A percentile compares a stretch with the other conserved stretches of the same genome.
Evolutionary conservation across 2,888 invertebrate genomes (phyloP).

Genomic region (Euzophera pinguis): DNA sequence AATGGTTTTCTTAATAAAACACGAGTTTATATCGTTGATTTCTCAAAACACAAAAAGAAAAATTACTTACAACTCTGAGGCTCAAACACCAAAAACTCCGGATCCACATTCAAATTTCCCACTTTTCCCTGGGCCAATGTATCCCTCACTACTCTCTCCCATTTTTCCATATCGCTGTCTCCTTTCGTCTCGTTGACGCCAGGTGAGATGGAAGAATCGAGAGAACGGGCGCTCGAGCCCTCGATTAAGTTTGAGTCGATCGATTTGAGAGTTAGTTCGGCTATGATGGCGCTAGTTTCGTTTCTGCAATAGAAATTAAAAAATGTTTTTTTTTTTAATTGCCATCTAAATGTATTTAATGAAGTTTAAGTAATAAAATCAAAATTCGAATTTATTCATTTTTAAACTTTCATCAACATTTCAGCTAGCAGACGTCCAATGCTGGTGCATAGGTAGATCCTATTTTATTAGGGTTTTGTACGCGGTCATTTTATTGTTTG

Average conservation of each 20-base stretch:
- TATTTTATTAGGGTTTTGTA: too few species aligned
- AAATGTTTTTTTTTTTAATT: too few species aligned
- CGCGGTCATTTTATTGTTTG: too few species aligned
- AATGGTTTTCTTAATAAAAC: too few species aligned
- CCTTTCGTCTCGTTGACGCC: conserved; percentile 32
- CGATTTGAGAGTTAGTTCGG: conserved; percentile 86
- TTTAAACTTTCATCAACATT: too few species aligned
- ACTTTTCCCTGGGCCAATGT: conserved; percentile 86
- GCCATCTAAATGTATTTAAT: too few species aligned
- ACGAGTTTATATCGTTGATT: too few species aligned
- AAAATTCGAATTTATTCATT: too few species aligned
- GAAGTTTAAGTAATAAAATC: too few species aligned
- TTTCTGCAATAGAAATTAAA: conserved; percentile 46
- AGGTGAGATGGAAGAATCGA: conserved; percentile 29
- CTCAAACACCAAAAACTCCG: conserved; percentile 87
- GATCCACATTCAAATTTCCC: conserved; percentile 90
- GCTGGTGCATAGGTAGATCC: too few species aligned
- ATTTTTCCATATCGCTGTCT: conserved; percentile 43
- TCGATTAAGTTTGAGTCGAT: conserved; percentile 85
- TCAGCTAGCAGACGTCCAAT: too few species aligned
- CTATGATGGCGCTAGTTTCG: conserved; percentile 84
- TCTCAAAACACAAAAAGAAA: too few species aligned
- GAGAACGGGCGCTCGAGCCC: conserved; percentile 62
- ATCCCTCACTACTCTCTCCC: conserved; percentile 82
- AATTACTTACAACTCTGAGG: conserved; percentile 83